These are phyloP conservation scores for Macrobrachium rosenbergii DNA, from an alignment of 1,140 invertebrate species.

Conservation along the genomic window DNA sequence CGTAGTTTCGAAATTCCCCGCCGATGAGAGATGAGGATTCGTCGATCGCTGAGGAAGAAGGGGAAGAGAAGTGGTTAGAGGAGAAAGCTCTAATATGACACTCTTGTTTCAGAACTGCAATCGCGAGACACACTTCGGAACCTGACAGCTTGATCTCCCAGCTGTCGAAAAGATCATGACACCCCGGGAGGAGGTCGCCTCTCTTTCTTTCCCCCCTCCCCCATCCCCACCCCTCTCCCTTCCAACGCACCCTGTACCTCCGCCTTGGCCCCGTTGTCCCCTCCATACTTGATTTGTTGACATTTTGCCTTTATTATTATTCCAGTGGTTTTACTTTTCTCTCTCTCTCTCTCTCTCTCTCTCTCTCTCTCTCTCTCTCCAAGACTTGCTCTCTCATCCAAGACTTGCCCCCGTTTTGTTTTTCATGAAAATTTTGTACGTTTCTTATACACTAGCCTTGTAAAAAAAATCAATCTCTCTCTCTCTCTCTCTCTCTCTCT, in stretches of 20 bases:
- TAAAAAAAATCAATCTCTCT: too few relatives aligned
- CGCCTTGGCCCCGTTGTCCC: not conserved
- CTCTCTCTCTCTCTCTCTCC: conserved; percentile 14
- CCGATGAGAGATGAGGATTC: too few relatives aligned
- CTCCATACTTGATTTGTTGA: not conserved
- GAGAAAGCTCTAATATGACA: too few relatives aligned
- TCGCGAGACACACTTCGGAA: too few relatives aligned
- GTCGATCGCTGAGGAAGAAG: too few relatives aligned
- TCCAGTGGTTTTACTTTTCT: not conserved
- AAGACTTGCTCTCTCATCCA: conserved; percentile 13
- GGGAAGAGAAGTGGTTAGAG: too few relatives aligned
- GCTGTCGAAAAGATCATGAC: too few relatives aligned
- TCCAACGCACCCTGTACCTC: not conserved
- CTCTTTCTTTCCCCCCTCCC: not conserved
- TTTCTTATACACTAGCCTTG: too few relatives aligned
- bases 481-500: conserved; percentile 9
- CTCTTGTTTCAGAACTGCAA: too few relatives aligned
- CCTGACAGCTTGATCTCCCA: too few relatives aligned
- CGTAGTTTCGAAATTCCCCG: too few relatives aligned
- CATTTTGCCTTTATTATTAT: conserved; percentile 1
- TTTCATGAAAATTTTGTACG: not conserved
- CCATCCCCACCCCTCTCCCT: not conserved
- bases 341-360: conserved; percentile 17
- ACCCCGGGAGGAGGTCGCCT: too few relatives aligned
- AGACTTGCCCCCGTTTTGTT: not conserved